phyloP scores from a whole-genome alignment of 35 echinoderm and acorn worm species.

The Heliocidaris tuberculata region DNA sequence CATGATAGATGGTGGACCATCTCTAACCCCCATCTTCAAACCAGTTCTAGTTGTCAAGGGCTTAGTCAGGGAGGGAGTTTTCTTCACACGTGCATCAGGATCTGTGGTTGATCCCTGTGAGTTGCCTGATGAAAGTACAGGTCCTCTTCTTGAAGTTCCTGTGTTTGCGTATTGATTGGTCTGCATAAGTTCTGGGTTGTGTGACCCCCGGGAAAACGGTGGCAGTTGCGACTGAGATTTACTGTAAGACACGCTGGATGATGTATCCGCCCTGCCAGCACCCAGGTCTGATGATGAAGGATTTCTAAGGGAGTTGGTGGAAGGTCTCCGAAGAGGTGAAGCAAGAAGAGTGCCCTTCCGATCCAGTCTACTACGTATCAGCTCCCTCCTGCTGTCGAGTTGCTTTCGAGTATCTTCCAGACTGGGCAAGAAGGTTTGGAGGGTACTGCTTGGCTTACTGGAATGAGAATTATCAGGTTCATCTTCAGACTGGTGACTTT shows the following conservation, averaged over 20 bases:
- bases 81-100: neutral
- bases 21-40: slow-evolving; percentile 36
- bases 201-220: neutral
- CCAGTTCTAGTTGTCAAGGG: neutral
- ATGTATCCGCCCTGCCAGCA: neutral
- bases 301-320: slow-evolving; percentile 20
- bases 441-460: neutral
- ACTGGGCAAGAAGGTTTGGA: slow-evolving; percentile 53
- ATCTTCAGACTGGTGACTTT: neutral
- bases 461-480: neutral
- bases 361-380: slow-evolving; percentile 58
- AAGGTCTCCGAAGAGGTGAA: slow-evolving; percentile 13
- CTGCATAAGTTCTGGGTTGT: neutral
- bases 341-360: slow-evolving; percentile 1
- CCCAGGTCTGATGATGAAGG: neutral
- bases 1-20: neutral
- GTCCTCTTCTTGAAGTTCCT: neutral
- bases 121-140: neutral
- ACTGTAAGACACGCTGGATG: neutral
- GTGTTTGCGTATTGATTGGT: neutral
- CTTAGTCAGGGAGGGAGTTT: neutral
- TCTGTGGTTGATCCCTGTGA: neutral
- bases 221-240: neutral
- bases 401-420: slow-evolving; percentile 64
- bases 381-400: slow-evolving; percentile 53